Evolutionary conservation across 2,797 vertebrate genomes (phyloP).

Genomic region (Malurus splendens): DNA sequence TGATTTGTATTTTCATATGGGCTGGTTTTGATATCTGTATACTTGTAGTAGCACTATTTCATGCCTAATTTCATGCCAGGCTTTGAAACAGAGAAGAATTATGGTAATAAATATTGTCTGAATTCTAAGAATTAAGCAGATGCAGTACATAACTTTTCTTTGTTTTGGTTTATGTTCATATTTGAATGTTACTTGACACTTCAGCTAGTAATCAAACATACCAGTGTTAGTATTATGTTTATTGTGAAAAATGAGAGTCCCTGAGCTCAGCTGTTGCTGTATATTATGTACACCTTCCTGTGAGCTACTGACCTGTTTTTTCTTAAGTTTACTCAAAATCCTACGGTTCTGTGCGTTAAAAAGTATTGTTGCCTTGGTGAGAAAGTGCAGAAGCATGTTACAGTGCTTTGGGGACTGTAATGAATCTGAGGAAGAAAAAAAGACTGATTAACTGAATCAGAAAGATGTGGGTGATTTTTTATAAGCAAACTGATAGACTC

Average conservation of each 20-base stretch:
- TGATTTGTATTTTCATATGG: background rate
- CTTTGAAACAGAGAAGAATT: conserved; percentile 15
- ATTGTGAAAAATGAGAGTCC: background rate
- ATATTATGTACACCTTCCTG: background rate
- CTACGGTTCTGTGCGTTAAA: background rate
- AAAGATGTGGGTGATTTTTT: conserved; percentile 12
- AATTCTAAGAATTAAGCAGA: background rate
- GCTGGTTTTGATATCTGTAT: background rate
- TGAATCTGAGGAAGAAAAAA: background rate
- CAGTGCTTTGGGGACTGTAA: conserved; percentile 10
- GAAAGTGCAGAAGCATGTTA: conserved; percentile 46
- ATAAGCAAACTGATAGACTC: background rate
- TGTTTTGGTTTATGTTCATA: background rate
- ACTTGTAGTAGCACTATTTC: background rate
- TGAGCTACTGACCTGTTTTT: conserved; percentile 33
- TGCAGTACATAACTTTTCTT: background rate
- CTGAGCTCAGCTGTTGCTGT: background rate
- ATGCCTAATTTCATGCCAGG: background rate
- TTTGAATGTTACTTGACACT: background rate
- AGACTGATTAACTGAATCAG: conserved; percentile 30
- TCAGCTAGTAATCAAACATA: background rate
- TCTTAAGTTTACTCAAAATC: background rate
- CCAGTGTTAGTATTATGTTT: background rate
- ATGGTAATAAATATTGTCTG: background rate
- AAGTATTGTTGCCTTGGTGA: conserved; percentile 44